Evolutionary conservation across 2,113 vertebrate species (phyloP), one percentile per base, ranked within the genome.

Genomic region (Gulo gulo): DNA sequence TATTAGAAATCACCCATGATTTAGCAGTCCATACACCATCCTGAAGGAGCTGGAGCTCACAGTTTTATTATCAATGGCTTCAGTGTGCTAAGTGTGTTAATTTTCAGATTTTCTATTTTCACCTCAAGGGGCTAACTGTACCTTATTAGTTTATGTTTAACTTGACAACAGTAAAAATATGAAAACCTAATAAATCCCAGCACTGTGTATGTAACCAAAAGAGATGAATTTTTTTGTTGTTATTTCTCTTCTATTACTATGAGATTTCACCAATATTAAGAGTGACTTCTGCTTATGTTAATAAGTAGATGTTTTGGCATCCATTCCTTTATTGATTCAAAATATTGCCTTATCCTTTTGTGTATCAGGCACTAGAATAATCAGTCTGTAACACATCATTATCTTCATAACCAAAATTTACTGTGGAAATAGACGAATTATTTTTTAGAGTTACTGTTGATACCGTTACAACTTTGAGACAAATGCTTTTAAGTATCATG

Each of bases 91-190:
- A 47, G 23, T 52, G 1, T 93, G 39, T 45, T 78, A 50, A 36
- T 24, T 55, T 76, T 69, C 59, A 67, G 65, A 84, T 85, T 3
- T 94, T 97, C 34, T 95, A 34, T 31, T 39, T 61, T 90, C 1
- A 23, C 5, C 76, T 88, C 45, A 29, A 34, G 50, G n/a, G 61
- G 31, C 52, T 67, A 92, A 79, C 15, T 59, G 18, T 80, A 47
- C 52, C 50, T 74, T 97, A 90, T 10, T 67, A 76, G 45, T 86
- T 91, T 88, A n/a, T 63, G 39, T 83, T 88, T 91, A 85, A 71
- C 57, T 9, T 59, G 71, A 86, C n/a, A 63, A 55, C 26, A 95
- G 45, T 65, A 80, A 86, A 88, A 78, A n/a, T 71, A 89, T 76
- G 61, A 90, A 97, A 87, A 50, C 2, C 16, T 93, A 76, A 57